phyloP scores from a whole-genome alignment of 2,888 invertebrate species.

The Hypercompe scribonia region DNA sequence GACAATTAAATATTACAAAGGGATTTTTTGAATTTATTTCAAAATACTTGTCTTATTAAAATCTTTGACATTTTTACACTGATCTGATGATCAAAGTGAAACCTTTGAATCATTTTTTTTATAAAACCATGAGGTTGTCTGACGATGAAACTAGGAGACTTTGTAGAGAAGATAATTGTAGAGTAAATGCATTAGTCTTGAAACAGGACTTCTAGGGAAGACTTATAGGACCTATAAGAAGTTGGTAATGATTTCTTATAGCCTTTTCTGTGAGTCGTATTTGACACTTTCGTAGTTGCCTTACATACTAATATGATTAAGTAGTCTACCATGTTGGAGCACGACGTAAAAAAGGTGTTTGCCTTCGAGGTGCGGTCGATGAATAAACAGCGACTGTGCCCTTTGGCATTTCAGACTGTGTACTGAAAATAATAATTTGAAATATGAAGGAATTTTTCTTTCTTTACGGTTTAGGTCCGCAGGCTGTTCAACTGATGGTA shows the following conservation, averaged over 20 bases:
- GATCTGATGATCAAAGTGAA: no score
- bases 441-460: background rate
- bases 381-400: conserved; percentile 27
- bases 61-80: no score
- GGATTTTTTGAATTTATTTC: no score
- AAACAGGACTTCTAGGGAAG: background rate
- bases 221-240: no score
- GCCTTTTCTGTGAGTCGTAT: background rate
- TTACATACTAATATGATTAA: background rate
- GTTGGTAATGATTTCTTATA: background rate
- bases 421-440: conserved; percentile 20
- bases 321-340: background rate
- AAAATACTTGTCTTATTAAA: no score
- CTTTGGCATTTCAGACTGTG: conserved; percentile 23
- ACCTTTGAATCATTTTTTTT: no score
- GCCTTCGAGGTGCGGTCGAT: conserved; percentile 32
- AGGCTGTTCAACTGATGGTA: no score
- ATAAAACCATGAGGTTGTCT: no score
- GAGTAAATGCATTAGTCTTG: background rate
- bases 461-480: no score
- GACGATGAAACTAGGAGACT: background rate
- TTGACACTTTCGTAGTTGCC: background rate
- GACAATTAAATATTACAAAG: no score
- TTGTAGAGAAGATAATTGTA: background rate
- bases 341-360: conserved; percentile 43